Conservation (phyloP, 2,113 vertebrate genomes). For the cattle (Bos taurus) region DNA sequence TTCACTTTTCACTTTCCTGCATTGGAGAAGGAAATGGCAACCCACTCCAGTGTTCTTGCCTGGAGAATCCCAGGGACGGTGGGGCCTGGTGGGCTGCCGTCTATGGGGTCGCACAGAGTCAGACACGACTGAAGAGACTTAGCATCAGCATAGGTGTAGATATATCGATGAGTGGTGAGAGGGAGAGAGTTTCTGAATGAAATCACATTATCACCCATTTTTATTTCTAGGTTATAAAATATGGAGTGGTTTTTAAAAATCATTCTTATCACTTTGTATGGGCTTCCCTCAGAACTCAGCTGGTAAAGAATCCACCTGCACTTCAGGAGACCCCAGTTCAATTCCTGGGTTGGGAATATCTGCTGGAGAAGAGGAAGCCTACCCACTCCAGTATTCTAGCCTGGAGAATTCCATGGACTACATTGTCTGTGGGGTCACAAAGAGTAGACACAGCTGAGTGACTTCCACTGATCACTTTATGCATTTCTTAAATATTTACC, state of each 20-base stretch:
- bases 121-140: too few relatives aligned
- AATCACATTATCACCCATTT: neutral
- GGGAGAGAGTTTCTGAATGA: neutral
- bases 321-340: neutral
- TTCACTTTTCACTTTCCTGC: too few relatives aligned
- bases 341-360: neutral
- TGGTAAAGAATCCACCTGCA: neutral
- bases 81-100: too few relatives aligned
- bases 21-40: too few relatives aligned
- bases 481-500: neutral
- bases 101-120: too few relatives aligned
- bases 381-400: neutral
- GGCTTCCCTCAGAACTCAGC: neutral
- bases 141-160: neutral
- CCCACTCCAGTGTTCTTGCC: too few relatives aligned
- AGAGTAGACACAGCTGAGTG: neutral
- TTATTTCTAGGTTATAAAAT: neutral
- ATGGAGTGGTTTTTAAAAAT: neutral
- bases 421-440: accelerated
- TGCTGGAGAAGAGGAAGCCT: neutral
- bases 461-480: neutral
- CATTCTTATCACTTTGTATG: neutral
- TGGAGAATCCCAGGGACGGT: too few relatives aligned
- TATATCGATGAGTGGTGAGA: neutral
- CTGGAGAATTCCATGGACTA: neutral